phyloP scores from a whole-genome alignment of 2,888 invertebrate species.

The Caradrina kadenii region DNA sequence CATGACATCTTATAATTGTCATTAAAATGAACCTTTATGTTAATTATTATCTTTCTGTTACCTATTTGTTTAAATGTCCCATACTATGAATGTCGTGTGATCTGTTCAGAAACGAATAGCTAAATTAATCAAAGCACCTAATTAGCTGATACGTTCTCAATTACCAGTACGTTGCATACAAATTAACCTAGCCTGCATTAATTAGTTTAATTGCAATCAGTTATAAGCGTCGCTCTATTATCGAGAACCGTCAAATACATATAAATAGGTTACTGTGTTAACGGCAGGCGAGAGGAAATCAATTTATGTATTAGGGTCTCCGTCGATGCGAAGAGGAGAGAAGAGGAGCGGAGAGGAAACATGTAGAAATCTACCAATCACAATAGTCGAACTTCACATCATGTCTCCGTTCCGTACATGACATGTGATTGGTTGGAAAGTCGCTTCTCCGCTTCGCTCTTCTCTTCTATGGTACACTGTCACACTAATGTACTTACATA shows the following conservation, averaged over 20 bases:
- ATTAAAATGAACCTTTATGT: slow-evolving; percentile 47
- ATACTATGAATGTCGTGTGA: slow-evolving; percentile 46
- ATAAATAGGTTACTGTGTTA: neutral
- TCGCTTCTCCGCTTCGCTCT: neutral
- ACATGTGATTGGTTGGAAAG: neutral
- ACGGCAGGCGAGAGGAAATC: neutral
- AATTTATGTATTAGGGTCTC: slow-evolving; percentile 2
- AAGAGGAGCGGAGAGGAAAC: neutral
- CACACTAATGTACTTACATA: neutral
- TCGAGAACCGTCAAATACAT: slow-evolving; percentile 2
- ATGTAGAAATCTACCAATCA: neutral
- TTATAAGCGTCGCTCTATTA: slow-evolving; percentile 18
- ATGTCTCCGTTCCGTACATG: neutral
- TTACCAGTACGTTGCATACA: slow-evolving; percentile 42
- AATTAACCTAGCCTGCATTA: slow-evolving; percentile 45
- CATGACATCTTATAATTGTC: slow-evolving; percentile 51
- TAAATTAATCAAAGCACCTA: slow-evolving; percentile 10
- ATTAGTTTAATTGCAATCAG: slow-evolving; percentile 54
- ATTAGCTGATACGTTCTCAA: slow-evolving; percentile 38
- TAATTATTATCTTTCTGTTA: slow-evolving; percentile 42
- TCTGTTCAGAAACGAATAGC: slow-evolving; percentile 53
- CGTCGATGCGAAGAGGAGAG: neutral
- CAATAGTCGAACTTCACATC: neutral
- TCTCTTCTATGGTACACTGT: neutral
- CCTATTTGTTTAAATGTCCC: slow-evolving; percentile 48